Percentiles rank a stretch among this genome's conserved stretches.
These are phyloP conservation scores for Sebastes minor DNA, from an alignment of 2,797 vertebrate genomes.

Conservation along the genomic window DNA sequence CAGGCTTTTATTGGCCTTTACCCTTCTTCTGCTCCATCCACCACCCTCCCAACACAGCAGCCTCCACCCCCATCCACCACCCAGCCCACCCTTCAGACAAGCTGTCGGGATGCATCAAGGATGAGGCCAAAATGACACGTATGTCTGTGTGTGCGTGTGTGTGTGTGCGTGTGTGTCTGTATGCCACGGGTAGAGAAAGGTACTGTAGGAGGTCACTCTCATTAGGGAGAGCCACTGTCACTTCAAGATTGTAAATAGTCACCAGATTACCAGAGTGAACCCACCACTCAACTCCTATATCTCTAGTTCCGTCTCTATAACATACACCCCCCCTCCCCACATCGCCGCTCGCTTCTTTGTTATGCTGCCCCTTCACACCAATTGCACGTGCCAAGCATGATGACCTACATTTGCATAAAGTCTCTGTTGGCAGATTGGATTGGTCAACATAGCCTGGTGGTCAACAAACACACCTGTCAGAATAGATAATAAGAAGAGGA, in stretches of 20 bases:
- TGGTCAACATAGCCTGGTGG: slow-evolving; percentile 55
- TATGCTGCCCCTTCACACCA: slow-evolving; percentile 47
- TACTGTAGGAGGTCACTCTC: slow-evolving; percentile 42
- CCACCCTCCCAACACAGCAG: neutral
- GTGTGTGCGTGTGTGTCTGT: neutral
- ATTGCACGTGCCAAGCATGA: slow-evolving; percentile 53
- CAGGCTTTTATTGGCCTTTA: neutral
- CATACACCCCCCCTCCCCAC: neutral
- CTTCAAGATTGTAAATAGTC: slow-evolving; percentile 42
- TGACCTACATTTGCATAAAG: slow-evolving; percentile 79
- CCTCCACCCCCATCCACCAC: neutral
- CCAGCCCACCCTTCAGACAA: slow-evolving; percentile 9
- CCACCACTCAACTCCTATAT: slow-evolving; percentile 18
- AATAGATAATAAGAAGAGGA: slow-evolving; percentile 19
- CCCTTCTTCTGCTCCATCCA: neutral
- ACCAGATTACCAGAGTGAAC: slow-evolving; percentile 27
- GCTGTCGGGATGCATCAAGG: slow-evolving; percentile 46
- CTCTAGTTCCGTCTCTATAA: slow-evolving; percentile 14
- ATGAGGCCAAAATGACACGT: slow-evolving; percentile 5
- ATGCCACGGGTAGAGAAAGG: slow-evolving; percentile 7
- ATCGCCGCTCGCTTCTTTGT: neutral
- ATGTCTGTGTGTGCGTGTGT: neutral
- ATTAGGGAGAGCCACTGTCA: slow-evolving; percentile 60
- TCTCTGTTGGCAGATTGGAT: slow-evolving; percentile 54
- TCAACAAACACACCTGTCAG: slow-evolving; percentile 59